Conservation (phyloP, 1,140 invertebrate species). For the Drosophila asahinai region DNA sequence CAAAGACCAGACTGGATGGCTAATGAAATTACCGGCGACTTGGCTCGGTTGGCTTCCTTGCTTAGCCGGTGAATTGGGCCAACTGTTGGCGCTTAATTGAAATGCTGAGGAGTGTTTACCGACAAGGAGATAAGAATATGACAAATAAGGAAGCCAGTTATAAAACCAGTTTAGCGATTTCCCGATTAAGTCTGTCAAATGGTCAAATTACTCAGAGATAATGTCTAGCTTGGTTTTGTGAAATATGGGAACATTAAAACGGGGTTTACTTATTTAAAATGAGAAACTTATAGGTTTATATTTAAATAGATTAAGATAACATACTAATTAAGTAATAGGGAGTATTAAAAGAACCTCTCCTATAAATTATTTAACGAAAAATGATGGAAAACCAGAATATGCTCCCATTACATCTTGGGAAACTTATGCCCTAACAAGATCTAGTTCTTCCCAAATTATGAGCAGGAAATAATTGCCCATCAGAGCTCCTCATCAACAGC, state of each 20-base stretch:
- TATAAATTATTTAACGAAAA: too few species aligned
- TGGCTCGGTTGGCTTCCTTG: constrained; percentile 26
- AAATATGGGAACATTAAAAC: neutral
- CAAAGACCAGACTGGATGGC: constrained; percentile 43
- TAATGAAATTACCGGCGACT: constrained; percentile 51
- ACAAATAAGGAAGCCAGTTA: constrained; percentile 51
- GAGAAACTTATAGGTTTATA: neutral
- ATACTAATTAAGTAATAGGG: neutral
- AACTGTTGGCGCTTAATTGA: constrained; percentile 45
- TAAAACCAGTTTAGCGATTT: constrained; percentile 37
- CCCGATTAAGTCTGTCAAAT: constrained; percentile 28
- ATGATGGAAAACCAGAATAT: too few species aligned
- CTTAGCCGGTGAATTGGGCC: constrained; percentile 30
- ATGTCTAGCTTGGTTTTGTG: neutral
- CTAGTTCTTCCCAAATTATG: constrained; percentile 23
- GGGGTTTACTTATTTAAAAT: too few species aligned
- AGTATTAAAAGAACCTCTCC: too few species aligned
- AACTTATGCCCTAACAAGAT: neutral
- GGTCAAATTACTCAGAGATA: constrained; percentile 39
- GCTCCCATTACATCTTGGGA: too few species aligned
- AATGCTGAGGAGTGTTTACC: constrained; percentile 33
- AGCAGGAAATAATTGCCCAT: constrained; percentile 23
- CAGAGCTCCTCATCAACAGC: neutral
- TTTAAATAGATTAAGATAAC: neutral
- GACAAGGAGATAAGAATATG: constrained; percentile 33